Evolutionary conservation across 2,113 vertebrate species (phyloP).

Genomic region (Cephalopholis sonnerati): DNA sequence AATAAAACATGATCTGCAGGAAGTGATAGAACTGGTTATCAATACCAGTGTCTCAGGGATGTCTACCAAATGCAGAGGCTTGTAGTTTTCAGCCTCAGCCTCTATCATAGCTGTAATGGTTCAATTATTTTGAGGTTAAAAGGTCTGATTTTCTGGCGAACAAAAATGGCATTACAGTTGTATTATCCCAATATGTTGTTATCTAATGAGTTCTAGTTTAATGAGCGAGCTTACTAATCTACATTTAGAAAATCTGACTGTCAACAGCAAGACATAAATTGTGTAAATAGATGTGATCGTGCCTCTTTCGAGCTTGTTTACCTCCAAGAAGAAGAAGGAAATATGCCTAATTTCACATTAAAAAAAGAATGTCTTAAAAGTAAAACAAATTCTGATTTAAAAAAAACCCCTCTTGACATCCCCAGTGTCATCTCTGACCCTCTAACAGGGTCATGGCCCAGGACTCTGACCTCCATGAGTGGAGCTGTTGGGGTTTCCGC

Average conservation of each 20-base stretch:
- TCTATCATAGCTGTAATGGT: not conserved
- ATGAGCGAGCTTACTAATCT: not conserved
- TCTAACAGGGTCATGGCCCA: not conserved
- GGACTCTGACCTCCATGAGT: conserved; percentile 68
- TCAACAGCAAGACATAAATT: not conserved
- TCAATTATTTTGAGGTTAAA: not conserved
- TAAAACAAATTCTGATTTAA: not conserved
- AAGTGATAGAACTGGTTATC: not conserved
- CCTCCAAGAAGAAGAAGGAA: not conserved
- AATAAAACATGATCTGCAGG: not conserved
- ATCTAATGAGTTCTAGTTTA: not conserved
- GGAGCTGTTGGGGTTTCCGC: conserved; percentile 42
- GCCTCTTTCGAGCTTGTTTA: not conserved
- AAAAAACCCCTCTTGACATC: not conserved
- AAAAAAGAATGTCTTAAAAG: not conserved
- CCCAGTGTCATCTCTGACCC: conserved; percentile 2
- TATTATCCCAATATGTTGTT: not conserved
- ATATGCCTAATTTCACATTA: not conserved
- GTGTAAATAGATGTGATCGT: not conserved
- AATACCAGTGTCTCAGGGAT: not conserved
- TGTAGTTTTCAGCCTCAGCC: not conserved
- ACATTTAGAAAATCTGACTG: not conserved
- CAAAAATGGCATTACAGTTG: not conserved
- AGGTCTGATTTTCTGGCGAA: not conserved
- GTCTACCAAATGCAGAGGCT: not conserved